Conservation (phyloP, 2,888 invertebrate species). For the Nymphalis c-album region DNA sequence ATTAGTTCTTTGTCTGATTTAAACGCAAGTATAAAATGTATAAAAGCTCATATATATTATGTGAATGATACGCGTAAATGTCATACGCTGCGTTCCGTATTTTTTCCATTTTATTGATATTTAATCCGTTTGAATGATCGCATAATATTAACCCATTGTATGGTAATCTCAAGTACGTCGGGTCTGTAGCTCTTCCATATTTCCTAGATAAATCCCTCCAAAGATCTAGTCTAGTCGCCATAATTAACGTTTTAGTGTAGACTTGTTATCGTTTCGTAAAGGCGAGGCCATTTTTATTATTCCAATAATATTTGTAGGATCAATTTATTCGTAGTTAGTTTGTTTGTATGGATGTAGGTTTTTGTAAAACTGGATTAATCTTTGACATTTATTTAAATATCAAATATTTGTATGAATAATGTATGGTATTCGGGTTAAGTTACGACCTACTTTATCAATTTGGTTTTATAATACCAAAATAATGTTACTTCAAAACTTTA, state of each 20-base stretch:
- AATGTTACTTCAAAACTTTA: too few species aligned
- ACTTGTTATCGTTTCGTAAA: conserved; percentile 68
- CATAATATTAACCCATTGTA: conserved; percentile 13
- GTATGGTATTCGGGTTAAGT: too few species aligned
- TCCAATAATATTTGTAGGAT: conserved; percentile 66
- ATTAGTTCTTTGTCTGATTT: too few species aligned
- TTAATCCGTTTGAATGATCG: neutral
- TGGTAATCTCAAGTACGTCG: conserved; percentile 30
- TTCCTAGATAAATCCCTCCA: conserved; percentile 75
- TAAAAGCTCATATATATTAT: too few species aligned
- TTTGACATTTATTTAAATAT: neutral
- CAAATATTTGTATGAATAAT: too few species aligned
- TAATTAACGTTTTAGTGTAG: conserved; percentile 13
- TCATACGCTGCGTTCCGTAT: neutral
- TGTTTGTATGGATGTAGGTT: conserved; percentile 44
- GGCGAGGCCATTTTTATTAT: conserved; percentile 73
- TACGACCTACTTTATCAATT: too few species aligned
- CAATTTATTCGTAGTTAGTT: conserved; percentile 62
- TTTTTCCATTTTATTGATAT: conserved; percentile 1
- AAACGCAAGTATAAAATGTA: too few species aligned
- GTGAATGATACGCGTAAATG: neutral
- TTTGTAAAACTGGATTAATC: conserved; percentile 32
- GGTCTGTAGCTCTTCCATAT: conserved; percentile 59
- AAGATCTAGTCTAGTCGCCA: conserved; percentile 59
- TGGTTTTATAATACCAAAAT: too few species aligned